Conservation (phyloP, 2,113 vertebrate genomes). For the Rhombomys opimus region DNA sequence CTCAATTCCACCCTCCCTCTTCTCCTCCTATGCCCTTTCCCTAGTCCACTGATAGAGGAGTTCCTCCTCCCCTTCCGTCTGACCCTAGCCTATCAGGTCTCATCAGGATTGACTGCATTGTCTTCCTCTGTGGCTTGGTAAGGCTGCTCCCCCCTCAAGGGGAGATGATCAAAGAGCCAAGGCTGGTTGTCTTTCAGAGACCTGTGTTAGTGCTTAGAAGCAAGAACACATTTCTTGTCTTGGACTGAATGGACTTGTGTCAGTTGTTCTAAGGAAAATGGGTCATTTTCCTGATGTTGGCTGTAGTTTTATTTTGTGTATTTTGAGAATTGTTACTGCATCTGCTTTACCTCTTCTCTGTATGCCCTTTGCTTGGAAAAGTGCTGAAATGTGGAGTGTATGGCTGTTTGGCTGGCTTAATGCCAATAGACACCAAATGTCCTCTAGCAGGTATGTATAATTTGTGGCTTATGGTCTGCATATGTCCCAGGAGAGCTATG, state of each 20-base stretch:
- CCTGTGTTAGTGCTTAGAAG: neutral
- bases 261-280: neutral
- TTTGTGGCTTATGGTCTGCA: neutral
- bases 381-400: neutral
- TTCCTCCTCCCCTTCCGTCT: no score
- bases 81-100: no score
- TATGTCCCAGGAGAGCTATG: neutral
- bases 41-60: no score
- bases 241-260: neutral
- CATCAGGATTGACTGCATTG: no score
- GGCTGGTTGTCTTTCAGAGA: neutral
- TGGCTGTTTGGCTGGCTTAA: neutral
- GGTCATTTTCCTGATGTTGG: neutral
- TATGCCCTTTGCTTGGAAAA: neutral
- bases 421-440: neutral
- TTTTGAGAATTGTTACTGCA: neutral
- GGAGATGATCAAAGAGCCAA: no score
- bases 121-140: no score
- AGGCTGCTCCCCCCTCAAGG: no score
- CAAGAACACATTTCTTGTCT: neutral
- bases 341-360: neutral
- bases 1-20: no score
- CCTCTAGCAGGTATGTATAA: neutral
- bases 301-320: neutral
- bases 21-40: no score